Evolutionary conservation across 2,113 vertebrate genomes (phyloP), one percentile per base, ranked within the genome.

Genomic region (Siniperca chuatsi): DNA sequence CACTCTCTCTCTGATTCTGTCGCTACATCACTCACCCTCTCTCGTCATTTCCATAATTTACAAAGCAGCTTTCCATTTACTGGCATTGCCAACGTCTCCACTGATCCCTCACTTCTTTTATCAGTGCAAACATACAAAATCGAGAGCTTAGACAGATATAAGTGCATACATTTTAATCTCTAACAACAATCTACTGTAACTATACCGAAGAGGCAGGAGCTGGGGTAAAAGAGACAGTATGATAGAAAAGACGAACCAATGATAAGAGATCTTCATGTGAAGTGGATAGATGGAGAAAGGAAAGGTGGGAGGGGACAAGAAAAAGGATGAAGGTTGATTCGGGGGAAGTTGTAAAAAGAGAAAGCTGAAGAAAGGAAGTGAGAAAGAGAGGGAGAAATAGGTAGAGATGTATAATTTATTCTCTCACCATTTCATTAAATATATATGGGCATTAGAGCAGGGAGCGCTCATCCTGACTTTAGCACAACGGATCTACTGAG

Each of bases 351-450:
- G 58, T 82, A 54, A 83, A 80, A 84, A 64, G 44, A 40, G 23
- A 78, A 66, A 37, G 40, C 50, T 29, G 40, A 52, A 7, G 5
- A 71, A 23, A 70, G 8, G 11, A 35, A 64, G 71, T 46, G 40
- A 75, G 68, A 68, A 64, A 65, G 20, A 12, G 42, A 72, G 50
- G 23, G 12, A 8, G 23, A 21, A 55, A 73, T n/a, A 76, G 61
- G 69, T 23, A 81, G 75, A 76, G 33, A 88, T 88, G 67, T 70
- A 62, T 90, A 76, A 89, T 90, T 91, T 57, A 90, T 82, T 72
- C 67, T 85, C 65, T 83, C 48, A 37, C 74, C 58, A 65, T 78
- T 80, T 75, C 91, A 92, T 87, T 82, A 83, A 89, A 89, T 82
- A 90, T 88, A 89, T 84, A 87, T 87, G 75, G 23, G 62, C 33